Conservation (phyloP, 2,113 vertebrate genomes). For the Ginglymostoma cirratum region DNA sequence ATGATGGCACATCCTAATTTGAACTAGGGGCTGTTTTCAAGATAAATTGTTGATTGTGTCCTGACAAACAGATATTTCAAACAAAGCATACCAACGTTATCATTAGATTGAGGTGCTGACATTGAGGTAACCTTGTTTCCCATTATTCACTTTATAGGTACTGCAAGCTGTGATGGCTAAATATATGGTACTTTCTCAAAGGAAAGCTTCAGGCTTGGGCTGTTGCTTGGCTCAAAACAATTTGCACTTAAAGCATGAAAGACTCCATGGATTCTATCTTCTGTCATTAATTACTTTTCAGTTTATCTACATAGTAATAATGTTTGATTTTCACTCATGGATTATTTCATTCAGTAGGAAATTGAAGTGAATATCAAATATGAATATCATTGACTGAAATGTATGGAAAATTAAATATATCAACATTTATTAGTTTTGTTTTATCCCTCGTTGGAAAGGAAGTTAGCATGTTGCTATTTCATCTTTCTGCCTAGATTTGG, state of each 20-base stretch:
- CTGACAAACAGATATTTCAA: neutral
- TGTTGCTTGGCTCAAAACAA: neutral
- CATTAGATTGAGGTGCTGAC: neutral
- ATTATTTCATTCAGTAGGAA: neutral
- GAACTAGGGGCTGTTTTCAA: too few species aligned
- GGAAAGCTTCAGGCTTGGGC: neutral
- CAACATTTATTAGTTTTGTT: neutral
- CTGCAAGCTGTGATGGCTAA: neutral
- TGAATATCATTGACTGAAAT: neutral
- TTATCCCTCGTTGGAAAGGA: neutral
- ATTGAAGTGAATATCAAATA: neutral
- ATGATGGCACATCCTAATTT: neutral
- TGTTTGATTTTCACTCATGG: neutral
- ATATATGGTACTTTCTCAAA: constrained; percentile 5
- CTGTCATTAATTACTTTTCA: neutral
- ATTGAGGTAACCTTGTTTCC: neutral
- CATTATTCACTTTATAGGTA: neutral
- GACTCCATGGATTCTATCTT: neutral
- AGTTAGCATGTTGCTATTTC: neutral
- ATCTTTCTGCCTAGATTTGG: neutral
- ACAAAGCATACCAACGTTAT: neutral
- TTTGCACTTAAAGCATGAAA: neutral
- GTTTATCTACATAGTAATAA: neutral
- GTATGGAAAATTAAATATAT: neutral
- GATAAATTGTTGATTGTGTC: neutral